Evolutionary conservation across 2,113 vertebrate species (phyloP).

Genomic region (Heteronetta atricapilla): DNA sequence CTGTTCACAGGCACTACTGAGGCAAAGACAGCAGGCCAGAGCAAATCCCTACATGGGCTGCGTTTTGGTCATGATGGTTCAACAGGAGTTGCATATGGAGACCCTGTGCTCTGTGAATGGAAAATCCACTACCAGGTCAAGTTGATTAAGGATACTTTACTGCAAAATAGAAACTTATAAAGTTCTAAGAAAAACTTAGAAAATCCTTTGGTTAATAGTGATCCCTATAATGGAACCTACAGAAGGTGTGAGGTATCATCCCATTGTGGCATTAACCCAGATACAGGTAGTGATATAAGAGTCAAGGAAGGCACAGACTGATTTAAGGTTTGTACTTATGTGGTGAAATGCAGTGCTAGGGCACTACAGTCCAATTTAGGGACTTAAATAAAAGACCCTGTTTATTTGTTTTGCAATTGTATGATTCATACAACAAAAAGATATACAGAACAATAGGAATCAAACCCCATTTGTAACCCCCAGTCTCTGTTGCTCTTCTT

Average conservation of each 20-base stretch:
- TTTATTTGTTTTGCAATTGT: not conserved
- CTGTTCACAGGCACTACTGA: not conserved
- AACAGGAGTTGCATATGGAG: accelerated
- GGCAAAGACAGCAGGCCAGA: accelerated
- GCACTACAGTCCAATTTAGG: not conserved
- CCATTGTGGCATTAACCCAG: not conserved
- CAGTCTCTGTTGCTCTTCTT: not conserved
- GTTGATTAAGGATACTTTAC: not conserved
- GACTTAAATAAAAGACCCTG: not conserved
- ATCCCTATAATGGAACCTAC: not conserved
- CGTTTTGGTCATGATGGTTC: accelerated
- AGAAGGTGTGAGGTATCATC: not conserved
- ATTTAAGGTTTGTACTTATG: not conserved
- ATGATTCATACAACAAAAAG: not conserved
- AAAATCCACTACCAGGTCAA: not conserved
- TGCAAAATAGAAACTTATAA: not conserved
- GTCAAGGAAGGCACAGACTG: not conserved
- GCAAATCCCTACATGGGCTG: not conserved
- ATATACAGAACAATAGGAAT: not conserved
- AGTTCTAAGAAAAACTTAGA: too few relatives aligned
- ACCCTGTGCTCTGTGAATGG: not conserved
- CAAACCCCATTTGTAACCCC: accelerated
- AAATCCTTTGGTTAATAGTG: not conserved
- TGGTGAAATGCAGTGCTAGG: not conserved
- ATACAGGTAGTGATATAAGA: not conserved